These are phyloP conservation scores for Podotricha telesiphe DNA, from an alignment of 2,888 invertebrate species.

Conservation along the genomic window DNA sequence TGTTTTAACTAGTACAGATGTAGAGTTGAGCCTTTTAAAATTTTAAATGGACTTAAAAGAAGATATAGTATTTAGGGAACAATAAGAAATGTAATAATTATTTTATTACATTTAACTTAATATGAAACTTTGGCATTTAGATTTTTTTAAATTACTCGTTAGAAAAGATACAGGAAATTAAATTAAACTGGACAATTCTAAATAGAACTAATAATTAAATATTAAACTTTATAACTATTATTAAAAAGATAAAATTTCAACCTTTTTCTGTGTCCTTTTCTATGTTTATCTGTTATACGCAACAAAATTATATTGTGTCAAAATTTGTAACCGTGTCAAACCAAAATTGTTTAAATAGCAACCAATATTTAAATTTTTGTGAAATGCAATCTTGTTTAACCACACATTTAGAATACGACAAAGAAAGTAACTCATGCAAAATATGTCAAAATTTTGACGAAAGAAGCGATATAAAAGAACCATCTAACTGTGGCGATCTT, in stretches of 20 bases:
- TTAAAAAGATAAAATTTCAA: background rate
- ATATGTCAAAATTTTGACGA: slow-evolving; percentile 41
- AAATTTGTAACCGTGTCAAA: slow-evolving; percentile 1
- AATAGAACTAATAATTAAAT: no score
- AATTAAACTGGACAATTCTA: no score
- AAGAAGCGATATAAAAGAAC: slow-evolving; percentile 45
- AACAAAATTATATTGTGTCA: background rate
- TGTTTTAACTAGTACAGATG: no score
- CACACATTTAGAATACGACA: slow-evolving; percentile 6
- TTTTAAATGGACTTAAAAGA: no score
- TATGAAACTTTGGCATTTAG: no score
- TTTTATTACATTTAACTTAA: no score
- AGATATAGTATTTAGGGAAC: no score
- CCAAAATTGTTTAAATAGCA: slow-evolving; percentile 4
- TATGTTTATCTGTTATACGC: background rate
- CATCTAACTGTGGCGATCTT: slow-evolving; percentile 53
- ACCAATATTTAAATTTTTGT: slow-evolving; percentile 2
- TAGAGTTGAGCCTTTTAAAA: no score
- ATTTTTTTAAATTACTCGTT: no score
- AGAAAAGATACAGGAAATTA: no score
- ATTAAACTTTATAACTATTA: no score
- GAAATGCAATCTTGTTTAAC: slow-evolving; percentile 38
- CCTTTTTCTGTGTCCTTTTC: background rate
- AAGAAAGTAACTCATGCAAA: background rate
- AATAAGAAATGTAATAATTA: no score